Base-by-base conservation (phyloP, 2,113 vertebrate genomes). In the Syrmaticus mikado region DNA sequence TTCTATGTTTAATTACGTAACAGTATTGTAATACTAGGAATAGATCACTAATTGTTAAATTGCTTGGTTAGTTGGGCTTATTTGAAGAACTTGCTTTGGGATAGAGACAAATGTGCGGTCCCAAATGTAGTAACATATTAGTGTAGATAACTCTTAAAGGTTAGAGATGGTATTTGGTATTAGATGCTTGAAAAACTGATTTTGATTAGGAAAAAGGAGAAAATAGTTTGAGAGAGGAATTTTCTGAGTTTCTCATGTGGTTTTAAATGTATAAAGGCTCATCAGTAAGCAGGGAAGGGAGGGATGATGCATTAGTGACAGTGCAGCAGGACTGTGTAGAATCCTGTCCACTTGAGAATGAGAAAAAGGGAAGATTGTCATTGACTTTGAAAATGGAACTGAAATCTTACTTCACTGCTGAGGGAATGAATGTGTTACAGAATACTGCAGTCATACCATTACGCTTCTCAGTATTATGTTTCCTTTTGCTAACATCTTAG, bases 361-460 rank as follows among this genome's bases (percentile, higher is more conserved):
- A 64, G 58, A 43, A 79, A 74, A 43, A 9, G 10, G 46, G n/a
- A 53, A 34, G 25, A 40, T 62, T 75, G 45, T 67, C 6, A 3
- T 20, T 71, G 80, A 18, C 34, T 53, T 85, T 79, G 41, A 27
- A 48, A 58, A 4, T 11, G 3, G 12, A 85, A 41, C n/a, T 36
- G 58, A n/a, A 58, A 62, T 30, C 30, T 46, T 20, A 16, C 66
- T 77, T n/a, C 50, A 10, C n/a, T 50, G 12, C 46, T 79, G 24
- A 20, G 76, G 76, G 36, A 67, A 9, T 6, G 28, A 71, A 18
- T 1, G 1, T 15, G 4, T 43, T 85, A 25, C 30, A 38, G 40
- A 70, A 28, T 28, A 1, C 21, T 32, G 1, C 0, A 1, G 40
- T 25, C 58, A 60, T 64, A 13, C 9, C 17, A 30, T 13, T 53